Base-by-base conservation (phyloP, 2,113 vertebrate genomes). In the Peromyscus leucopus region DNA sequence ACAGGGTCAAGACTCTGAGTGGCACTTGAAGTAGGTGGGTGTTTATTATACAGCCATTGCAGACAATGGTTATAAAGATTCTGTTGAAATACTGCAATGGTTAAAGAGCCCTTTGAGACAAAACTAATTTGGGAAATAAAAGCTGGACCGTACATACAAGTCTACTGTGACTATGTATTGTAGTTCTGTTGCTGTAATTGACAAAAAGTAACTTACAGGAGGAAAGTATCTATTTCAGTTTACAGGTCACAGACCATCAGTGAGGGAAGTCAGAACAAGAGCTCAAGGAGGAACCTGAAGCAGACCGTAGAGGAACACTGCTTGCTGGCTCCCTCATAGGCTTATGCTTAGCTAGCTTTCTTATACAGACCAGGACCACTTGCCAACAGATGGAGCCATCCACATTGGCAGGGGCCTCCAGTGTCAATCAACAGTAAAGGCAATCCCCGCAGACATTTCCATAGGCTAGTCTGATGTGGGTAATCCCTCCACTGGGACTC, bases 71-170 rank as follows among this genome's bases (percentile, higher is more conserved):
- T 57, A 36, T 69, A 21, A 48, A 86, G 21, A 83, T 2, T 6
- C 9, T 28, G 5, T 5, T 42, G 46, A 88, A 88, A 88, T 51
- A 22, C 63, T 87, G 63, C 19, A 2, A n/a, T 63, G 82, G 31
- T 63, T 71, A 5, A n/a, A 78, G 91, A 97, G 17, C 3, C 46
- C 26, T 48, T 24, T 3, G n/a, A 87, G 36, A 92, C 76, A 57
- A 87, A 83, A 65, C 63, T 61, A 48, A 69, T 36, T 89, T 55
- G 80, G 61, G 78, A 96, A 90, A 11, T 63, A n/a, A 19, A 92
- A 51, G 51, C n/a, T 4, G 63, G 67, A 28, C 51, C 55, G 79
- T 36, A 55, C 22, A 42, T 24, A 71, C 13, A 75, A 88, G n/a
- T 24, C 13, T 42, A 28, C 61, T 24, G 17, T 26, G 57, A 24